Evolutionary conservation across 2,888 invertebrate genomes (phyloP).

Genomic region (Antheraea yamamai): DNA sequence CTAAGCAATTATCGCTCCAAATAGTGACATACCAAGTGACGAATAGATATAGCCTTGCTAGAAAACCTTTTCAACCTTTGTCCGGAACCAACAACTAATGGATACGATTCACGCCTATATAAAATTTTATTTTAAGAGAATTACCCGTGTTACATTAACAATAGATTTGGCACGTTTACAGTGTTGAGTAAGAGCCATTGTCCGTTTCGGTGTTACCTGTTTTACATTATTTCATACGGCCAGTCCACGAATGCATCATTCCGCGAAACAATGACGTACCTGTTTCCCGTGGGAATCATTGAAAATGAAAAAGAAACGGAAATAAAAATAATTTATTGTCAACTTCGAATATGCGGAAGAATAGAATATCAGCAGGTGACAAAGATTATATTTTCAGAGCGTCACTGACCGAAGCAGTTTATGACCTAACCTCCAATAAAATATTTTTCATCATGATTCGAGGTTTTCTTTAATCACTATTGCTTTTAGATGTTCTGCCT

Average conservation of each 20-base stretch:
- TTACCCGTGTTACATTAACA: slow-evolving; percentile 5
- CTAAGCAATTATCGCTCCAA: no score
- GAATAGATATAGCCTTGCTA: not conserved
- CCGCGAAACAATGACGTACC: slow-evolving; percentile 8
- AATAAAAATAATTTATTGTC: not conserved
- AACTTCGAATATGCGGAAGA: not conserved
- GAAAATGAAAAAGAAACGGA: not conserved
- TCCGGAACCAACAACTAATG: not conserved
- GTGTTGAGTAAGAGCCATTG: slow-evolving; percentile 6
- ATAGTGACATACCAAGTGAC: no score
- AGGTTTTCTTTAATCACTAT: not conserved
- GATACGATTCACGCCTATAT: not conserved
- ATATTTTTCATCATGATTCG: not conserved
- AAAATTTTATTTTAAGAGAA: not conserved
- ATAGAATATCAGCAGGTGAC: not conserved
- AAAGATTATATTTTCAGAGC: not conserved
- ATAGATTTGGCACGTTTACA: slow-evolving; percentile 15
- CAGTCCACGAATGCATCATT: slow-evolving; percentile 1
- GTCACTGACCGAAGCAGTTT: not conserved
- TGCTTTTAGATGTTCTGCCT: not conserved
- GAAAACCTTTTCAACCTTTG: not conserved
- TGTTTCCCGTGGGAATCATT: slow-evolving; percentile 11
- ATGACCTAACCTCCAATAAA: not conserved
- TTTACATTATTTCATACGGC: slow-evolving; percentile 2
- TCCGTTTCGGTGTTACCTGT: slow-evolving; percentile 1